Conservation (phyloP, 2,113 vertebrate genomes). For the Gnathochromis pfefferi region DNA sequence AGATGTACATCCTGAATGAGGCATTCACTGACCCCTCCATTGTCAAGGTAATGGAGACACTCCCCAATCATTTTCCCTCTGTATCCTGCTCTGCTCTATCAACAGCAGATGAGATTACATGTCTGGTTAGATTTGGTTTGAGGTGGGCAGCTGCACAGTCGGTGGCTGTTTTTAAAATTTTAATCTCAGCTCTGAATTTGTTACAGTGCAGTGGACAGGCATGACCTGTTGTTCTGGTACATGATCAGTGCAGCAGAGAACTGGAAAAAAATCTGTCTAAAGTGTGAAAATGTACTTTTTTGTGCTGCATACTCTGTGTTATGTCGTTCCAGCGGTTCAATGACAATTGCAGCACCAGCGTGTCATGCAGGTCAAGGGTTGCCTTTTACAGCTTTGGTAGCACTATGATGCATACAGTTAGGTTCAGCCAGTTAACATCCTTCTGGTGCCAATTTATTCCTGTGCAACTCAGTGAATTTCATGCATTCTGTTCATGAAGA, state of each 20-base stretch:
- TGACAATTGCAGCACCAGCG: neutral
- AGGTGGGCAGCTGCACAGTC: neutral
- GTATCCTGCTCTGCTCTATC: neutral
- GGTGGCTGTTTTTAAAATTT: neutral
- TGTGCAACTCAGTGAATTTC: neutral
- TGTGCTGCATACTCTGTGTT: neutral
- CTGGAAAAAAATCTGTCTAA: accelerated
- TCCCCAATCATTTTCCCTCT: neutral
- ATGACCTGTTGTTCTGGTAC: neutral
- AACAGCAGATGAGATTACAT: neutral
- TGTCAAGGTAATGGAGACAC: conserved; percentile 79
- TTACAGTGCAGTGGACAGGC: accelerated
- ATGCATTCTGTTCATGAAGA: neutral
- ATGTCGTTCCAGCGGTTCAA: neutral
- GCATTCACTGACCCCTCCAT: conserved; percentile 85
- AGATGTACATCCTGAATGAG: conserved; percentile 91
- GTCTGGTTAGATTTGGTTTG: neutral
- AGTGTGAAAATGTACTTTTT: neutral
- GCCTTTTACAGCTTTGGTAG: neutral
- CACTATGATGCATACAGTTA: neutral
- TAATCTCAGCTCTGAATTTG: neutral
- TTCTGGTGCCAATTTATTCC: neutral
- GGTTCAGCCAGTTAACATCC: neutral
- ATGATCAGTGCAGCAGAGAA: neutral
- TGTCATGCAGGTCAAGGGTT: neutral